Conservation (phyloP, 1,140 invertebrate genomes). For the Ceratina australensis region DNA sequence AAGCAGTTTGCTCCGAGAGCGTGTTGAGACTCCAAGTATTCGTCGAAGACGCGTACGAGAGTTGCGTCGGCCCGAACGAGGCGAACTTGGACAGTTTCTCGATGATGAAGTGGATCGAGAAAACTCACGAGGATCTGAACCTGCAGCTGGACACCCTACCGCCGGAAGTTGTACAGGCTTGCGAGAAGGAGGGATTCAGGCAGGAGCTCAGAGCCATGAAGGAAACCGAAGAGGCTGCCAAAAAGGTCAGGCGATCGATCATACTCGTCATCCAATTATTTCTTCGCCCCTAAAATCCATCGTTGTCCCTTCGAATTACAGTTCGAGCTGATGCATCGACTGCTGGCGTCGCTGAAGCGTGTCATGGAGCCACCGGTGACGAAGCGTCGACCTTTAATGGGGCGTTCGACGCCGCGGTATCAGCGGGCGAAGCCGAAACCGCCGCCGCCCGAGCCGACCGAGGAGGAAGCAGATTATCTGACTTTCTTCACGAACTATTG, state of each 20-base stretch:
- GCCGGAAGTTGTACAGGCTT: constrained; percentile 80
- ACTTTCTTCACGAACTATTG: constrained; percentile 79
- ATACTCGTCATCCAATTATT: background rate
- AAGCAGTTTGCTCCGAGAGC: constrained; percentile 80
- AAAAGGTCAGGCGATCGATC: constrained; percentile 76
- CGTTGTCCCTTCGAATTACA: constrained; percentile 50
- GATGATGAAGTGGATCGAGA: constrained; percentile 84
- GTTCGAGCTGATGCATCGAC: constrained; percentile 71
- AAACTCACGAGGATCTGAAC: constrained; percentile 81
- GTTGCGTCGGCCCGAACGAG: constrained; percentile 81
- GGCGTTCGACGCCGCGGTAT: constrained; percentile 65
- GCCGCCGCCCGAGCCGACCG: constrained; percentile 66
- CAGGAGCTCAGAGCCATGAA: constrained; percentile 81
- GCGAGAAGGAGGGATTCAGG: constrained; percentile 81
- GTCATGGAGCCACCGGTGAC: constrained; percentile 78
- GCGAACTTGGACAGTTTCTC: constrained; percentile 78
- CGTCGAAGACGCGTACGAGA: constrained; percentile 84
- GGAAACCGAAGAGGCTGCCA: constrained; percentile 81
- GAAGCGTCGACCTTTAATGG: constrained; percentile 62
- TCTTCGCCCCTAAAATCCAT: too few relatives aligned
- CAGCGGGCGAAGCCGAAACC: constrained; percentile 52
- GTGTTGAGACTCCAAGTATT: constrained; percentile 82
- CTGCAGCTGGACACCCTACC: constrained; percentile 81
- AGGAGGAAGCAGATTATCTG: constrained; percentile 75
- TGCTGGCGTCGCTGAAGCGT: constrained; percentile 64